Conservation (phyloP, 1,140 invertebrate genomes). For the Pectinophora gossypiella region DNA sequence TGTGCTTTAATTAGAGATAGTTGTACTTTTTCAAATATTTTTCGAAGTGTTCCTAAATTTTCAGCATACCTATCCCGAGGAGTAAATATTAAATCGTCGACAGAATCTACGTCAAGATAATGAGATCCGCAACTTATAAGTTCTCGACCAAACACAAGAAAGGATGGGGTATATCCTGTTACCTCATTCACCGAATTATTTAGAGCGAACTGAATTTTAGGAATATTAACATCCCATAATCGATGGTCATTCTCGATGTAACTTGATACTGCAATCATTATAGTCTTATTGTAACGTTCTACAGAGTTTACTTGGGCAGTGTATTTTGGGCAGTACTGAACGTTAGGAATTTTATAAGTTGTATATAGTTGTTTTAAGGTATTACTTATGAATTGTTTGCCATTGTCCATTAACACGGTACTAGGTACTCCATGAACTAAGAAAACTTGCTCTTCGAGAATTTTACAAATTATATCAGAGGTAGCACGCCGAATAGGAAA, state of each 20-base stretch:
- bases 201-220: conserved; percentile 3
- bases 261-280: conserved; percentile 6
- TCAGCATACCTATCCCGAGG: conserved; percentile 8
- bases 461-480: neutral
- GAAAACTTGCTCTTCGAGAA: conserved; percentile 1
- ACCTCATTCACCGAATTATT: neutral
- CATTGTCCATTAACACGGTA: too few relatives aligned
- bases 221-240: neutral
- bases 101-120: conserved; percentile 9
- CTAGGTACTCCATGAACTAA: neutral
- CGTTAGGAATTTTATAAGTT: neutral
- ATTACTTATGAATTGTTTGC: conserved; percentile 1
- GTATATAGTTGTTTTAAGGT: neutral
- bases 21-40: conserved; percentile 2
- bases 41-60: conserved; percentile 2
- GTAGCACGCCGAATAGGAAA: conserved; percentile 1
- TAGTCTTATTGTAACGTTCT: conserved; percentile 8
- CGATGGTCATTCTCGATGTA: conserved; percentile 1
- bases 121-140: conserved; percentile 14
- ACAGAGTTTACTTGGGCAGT: too few relatives aligned
- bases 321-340: neutral
- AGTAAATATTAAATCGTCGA: neutral
- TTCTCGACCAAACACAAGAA: conserved; percentile 20
- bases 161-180: conserved; percentile 20
- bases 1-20: neutral